Percentiles rank a stretch among this genome's conserved stretches.
These are phyloP conservation scores for Pogonomyrmex californicus DNA, from an alignment of 1,140 invertebrate genomes.

Conservation along the genomic window DNA sequence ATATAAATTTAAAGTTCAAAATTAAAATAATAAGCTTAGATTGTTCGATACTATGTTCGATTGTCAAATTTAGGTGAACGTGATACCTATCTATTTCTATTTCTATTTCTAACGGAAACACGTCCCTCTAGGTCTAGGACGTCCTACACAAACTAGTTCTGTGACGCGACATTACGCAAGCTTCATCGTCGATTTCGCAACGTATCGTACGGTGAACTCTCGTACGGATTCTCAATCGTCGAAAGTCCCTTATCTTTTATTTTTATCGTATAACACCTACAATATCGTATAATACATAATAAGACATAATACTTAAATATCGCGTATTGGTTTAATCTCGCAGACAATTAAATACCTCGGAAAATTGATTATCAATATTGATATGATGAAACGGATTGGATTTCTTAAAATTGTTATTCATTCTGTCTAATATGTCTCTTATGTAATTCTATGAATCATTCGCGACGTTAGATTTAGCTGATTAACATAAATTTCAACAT, in stretches of 20 bases:
- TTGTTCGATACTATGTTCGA: background rate
- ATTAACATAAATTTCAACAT: background rate
- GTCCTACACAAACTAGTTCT: background rate
- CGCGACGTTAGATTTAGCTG: background rate
- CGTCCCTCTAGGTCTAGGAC: conserved; percentile 13
- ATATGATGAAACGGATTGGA: conserved; percentile 1
- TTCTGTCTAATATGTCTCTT: background rate
- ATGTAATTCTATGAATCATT: conserved; percentile 16
- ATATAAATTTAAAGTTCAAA: background rate
- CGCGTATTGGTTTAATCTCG: background rate
- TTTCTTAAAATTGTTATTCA: background rate
- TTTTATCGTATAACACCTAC: conserved; percentile 23
- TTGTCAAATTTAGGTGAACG: background rate
- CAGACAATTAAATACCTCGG: background rate
- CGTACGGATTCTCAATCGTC: conserved; percentile 25
- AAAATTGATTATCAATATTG: conserved; percentile 4
- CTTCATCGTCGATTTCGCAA: conserved; percentile 54
- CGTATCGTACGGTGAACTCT: conserved; percentile 43
- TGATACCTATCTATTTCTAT: background rate
- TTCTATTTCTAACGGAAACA: background rate
- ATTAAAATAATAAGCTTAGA: background rate
- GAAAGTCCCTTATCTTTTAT: conserved; percentile 37
- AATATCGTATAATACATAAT: background rate
- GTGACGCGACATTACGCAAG: conserved; percentile 65
- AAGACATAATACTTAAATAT: background rate